Conservation (phyloP, 2,888 invertebrate genomes). For the Cheilosia scutellata region DNA sequence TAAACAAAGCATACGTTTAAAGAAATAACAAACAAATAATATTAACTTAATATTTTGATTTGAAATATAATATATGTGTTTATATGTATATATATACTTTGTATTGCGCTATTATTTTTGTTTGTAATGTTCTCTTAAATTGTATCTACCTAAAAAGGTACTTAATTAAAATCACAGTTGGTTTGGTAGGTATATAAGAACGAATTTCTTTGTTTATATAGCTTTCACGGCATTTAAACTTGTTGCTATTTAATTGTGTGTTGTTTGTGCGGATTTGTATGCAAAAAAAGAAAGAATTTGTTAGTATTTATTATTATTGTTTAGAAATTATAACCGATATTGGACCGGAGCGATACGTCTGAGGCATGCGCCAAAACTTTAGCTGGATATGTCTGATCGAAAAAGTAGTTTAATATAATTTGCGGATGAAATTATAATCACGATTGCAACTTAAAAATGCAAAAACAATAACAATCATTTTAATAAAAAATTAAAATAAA, state of each 20-base stretch:
- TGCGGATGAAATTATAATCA: constrained; percentile 26
- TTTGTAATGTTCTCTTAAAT: constrained; percentile 66
- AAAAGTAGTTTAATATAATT: constrained; percentile 36
- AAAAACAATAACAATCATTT: constrained; percentile 33
- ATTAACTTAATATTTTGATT: constrained; percentile 48
- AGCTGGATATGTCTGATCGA: constrained; percentile 67
- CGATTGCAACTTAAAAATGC: constrained; percentile 33
- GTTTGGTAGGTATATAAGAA: constrained; percentile 74
- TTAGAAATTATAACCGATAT: constrained; percentile 47
- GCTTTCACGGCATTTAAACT: constrained; percentile 36
- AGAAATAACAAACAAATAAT: constrained; percentile 13
- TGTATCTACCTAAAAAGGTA: constrained; percentile 77
- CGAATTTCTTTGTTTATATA: constrained; percentile 59
- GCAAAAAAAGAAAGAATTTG: constrained; percentile 9
- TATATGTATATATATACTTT: constrained; percentile 55
- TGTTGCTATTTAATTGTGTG: constrained; percentile 43
- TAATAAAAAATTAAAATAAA: constrained; percentile 23
- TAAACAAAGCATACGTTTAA: constrained; percentile 12
- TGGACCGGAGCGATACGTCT: constrained; percentile 56
- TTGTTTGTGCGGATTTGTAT: constrained; percentile 42
- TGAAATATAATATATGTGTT: constrained; percentile 54
- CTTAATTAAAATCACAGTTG: constrained; percentile 78
- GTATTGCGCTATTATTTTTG: constrained; percentile 67
- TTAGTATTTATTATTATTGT: constrained; percentile 20
- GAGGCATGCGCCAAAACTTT: constrained; percentile 47